A percentile compares a stretch with the other conserved stretches of the same genome.
phyloP scores from a whole-genome alignment of 92 coral and sea anemone species.

The Porites rus region DNA sequence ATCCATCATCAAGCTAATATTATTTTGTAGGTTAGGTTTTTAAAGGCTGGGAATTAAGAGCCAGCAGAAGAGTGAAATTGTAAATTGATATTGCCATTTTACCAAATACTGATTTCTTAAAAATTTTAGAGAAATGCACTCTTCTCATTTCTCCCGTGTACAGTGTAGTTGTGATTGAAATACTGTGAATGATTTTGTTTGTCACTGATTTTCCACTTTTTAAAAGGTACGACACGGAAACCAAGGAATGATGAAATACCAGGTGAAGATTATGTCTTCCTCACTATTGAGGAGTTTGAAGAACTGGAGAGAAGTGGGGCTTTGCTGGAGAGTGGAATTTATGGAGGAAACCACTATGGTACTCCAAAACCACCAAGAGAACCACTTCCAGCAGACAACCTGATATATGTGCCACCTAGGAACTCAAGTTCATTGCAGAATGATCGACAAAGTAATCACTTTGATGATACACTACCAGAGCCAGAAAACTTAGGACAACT shows the following conservation, averaged over 20 bases:
- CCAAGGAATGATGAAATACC: constrained; percentile 96
- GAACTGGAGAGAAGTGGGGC: constrained; percentile 84
- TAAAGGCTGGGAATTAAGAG: too few relatives aligned
- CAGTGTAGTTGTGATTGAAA: too few relatives aligned
- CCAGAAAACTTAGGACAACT: constrained; percentile 78
- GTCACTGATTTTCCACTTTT: neutral
- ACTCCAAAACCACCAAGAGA: constrained; percentile 96
- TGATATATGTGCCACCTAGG: constrained; percentile 39
- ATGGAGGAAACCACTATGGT: constrained; percentile 94
- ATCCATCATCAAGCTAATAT: too few relatives aligned
- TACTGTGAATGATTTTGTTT: neutral
- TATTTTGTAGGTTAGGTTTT: too few relatives aligned
- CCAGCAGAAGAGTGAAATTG: too few relatives aligned
- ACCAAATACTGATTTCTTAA: too few relatives aligned
- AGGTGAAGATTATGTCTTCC: constrained; percentile 91
- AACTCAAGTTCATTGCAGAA: neutral
- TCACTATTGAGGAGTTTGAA: constrained; percentile 78
- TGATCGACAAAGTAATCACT: constrained; percentile 2
- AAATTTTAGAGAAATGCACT: too few relatives aligned
- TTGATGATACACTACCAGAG: constrained; percentile 32
- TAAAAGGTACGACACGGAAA: constrained; percentile 88
- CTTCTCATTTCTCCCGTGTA: too few relatives aligned
- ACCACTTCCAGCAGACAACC: constrained; percentile 31
- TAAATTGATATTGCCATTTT: too few relatives aligned
- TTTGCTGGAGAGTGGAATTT: constrained; percentile 92